phyloP scores from a whole-genome alignment of 2,113 vertebrate species.

The Clarias magur region DNA sequence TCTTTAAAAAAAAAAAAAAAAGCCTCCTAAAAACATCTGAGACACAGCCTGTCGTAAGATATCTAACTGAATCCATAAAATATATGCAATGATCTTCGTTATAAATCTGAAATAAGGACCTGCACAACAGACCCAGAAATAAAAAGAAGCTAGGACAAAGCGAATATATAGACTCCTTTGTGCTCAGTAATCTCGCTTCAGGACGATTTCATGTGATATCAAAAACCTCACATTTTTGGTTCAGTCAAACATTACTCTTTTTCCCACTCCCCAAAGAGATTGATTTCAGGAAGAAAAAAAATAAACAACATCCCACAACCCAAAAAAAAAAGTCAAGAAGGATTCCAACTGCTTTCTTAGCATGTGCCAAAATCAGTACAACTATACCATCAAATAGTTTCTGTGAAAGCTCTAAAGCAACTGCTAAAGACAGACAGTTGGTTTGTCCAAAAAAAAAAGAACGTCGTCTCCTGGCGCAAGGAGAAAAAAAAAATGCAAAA shows the following conservation, averaged over 20 bases:
- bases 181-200: conserved; percentile 33
- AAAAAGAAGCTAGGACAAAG: conserved; percentile 37
- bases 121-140: conserved; percentile 37
- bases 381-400: neutral
- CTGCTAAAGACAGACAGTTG: neutral
- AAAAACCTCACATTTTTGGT: conserved; percentile 82
- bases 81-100: conserved; percentile 40
- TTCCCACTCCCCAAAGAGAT: conserved; percentile 67
- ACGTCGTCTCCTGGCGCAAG: conserved; percentile 45
- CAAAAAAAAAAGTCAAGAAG: conserved; percentile 17
- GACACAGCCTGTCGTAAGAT: conserved; percentile 30
- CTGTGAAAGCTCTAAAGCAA: neutral
- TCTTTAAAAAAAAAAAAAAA: neutral
- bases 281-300: conserved; percentile 77
- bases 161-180: conserved; percentile 17
- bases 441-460: conserved; percentile 44
- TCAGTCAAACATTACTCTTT: conserved; percentile 72
- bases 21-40: conserved; percentile 22
- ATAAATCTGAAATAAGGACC: conserved; percentile 41
- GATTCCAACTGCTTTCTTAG: conserved; percentile 3
- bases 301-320: neutral
- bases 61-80: conserved; percentile 34
- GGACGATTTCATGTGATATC: conserved; percentile 13
- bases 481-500: conserved; percentile 41
- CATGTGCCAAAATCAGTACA: conserved; percentile 10